Evolutionary conservation across 2,797 vertebrate genomes (phyloP).

Genomic region (Nyctalus aviator): DNA sequence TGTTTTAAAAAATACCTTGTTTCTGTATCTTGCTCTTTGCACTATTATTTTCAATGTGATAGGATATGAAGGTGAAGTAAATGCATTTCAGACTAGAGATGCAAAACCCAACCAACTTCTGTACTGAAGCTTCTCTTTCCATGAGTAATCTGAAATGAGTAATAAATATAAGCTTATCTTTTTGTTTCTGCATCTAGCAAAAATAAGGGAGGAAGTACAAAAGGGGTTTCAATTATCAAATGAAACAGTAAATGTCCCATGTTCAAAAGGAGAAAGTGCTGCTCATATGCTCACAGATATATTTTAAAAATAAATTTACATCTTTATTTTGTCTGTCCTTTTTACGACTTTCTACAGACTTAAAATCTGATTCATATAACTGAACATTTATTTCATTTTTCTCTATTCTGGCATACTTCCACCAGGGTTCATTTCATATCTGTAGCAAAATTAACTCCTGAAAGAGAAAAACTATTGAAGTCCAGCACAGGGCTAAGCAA

Average conservation of each 20-base stretch:
- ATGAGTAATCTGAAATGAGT: slow-evolving; percentile 12
- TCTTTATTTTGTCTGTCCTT: slow-evolving; percentile 40
- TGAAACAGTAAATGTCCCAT: not conserved
- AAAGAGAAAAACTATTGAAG: slow-evolving; percentile 49
- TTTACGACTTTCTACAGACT: slow-evolving; percentile 4
- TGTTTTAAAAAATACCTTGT: not conserved
- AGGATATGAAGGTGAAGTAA: not conserved
- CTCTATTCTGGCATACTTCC: not conserved
- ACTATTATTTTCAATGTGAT: not conserved
- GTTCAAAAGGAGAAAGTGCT: not conserved
- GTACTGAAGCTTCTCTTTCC: not conserved
- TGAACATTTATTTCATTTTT: not conserved
- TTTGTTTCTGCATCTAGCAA: not conserved
- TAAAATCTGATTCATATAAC: slow-evolving; percentile 26
- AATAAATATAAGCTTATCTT: not conserved
- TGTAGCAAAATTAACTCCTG: slow-evolving; percentile 44
- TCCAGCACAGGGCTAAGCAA: not conserved
- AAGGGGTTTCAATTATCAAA: slow-evolving; percentile 3
- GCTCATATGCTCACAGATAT: not conserved
- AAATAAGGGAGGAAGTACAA: not conserved
- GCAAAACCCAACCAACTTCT: not conserved
- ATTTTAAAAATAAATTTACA: not conserved
- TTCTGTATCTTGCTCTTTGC: not conserved
- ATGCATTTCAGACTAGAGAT: not conserved
- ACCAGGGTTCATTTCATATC: not conserved